Percentiles rank a stretch among this genome's conserved stretches.
Conservation (phyloP, 2,113 vertebrate species). For the Takifugu flavidus region DNA sequence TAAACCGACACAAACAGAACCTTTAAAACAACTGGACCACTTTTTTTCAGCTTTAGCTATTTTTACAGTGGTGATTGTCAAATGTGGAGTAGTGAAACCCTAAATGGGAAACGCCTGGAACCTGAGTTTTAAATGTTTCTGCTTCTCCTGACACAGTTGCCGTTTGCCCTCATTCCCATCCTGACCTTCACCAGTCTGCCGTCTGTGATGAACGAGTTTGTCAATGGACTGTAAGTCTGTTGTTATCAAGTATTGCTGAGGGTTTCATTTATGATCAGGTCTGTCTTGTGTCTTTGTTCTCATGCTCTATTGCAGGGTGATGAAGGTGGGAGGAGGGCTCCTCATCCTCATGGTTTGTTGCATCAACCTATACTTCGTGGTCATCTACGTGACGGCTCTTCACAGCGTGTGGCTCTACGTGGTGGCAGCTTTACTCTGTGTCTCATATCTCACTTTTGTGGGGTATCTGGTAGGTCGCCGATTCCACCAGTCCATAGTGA, state of each 20-base stretch:
- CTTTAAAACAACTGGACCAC: too few species aligned
- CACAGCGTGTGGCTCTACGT: slow-evolving; percentile 76
- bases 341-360: slow-evolving; percentile 78
- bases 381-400: slow-evolving; percentile 77
- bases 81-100: too few species aligned
- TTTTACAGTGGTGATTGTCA: too few species aligned
- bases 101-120: too few species aligned
- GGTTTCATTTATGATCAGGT: too few species aligned
- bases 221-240: slow-evolving; percentile 84
- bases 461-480: slow-evolving; percentile 81
- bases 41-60: too few species aligned
- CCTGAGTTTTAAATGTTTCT: background rate
- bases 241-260: too few species aligned
- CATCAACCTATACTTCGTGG: slow-evolving; percentile 91
- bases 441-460: slow-evolving; percentile 82
- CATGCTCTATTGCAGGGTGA: background rate
- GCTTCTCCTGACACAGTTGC: slow-evolving; percentile 70
- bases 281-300: background rate
- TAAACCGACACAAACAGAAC: background rate
- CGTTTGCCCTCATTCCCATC: slow-evolving; percentile 87
- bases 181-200: slow-evolving; percentile 87
- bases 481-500: background rate
- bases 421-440: slow-evolving; percentile 70
- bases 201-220: slow-evolving; percentile 85
- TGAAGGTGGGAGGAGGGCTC: slow-evolving; percentile 73